These are phyloP conservation scores for Fratercula arctica DNA, from an alignment of 2,797 vertebrate genomes.

Conservation along the genomic window DNA sequence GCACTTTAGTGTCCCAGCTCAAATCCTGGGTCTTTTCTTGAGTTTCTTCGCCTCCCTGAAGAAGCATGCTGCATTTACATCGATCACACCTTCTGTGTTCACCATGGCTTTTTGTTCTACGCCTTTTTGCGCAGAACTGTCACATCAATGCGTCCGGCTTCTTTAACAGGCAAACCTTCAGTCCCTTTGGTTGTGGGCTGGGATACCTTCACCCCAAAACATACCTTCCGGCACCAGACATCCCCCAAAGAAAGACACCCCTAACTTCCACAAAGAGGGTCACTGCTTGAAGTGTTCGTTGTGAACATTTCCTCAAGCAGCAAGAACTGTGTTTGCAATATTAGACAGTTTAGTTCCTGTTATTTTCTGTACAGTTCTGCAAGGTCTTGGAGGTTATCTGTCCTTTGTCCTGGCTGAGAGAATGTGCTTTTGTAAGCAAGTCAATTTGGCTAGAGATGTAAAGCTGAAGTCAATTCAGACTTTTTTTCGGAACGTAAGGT, in stretches of 20 bases:
- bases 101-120: not conserved
- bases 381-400: constrained; percentile 49
- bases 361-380: constrained; percentile 38
- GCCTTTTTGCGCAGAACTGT: not conserved
- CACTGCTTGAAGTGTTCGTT: not conserved
- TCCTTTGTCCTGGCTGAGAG: constrained; percentile 5
- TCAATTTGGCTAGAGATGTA: not conserved
- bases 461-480: not conserved
- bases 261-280: not conserved
- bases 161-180: not conserved
- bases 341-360: constrained; percentile 57
- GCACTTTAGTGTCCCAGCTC: not conserved
- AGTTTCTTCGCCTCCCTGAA: not conserved
- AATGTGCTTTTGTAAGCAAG: constrained; percentile 29
- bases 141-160: not conserved
- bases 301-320: not conserved
- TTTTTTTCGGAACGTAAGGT: not conserved
- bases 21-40: not conserved
- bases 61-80: not conserved
- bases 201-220: not conserved
- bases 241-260: not conserved
- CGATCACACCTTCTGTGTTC: not conserved
- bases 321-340: not conserved
- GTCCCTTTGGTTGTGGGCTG: not conserved
- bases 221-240: not conserved